Evolutionary conservation across 2,113 vertebrate genomes (phyloP), one percentile per base, ranked within the genome.

Genomic region (Paedocypris sp.): DNA sequence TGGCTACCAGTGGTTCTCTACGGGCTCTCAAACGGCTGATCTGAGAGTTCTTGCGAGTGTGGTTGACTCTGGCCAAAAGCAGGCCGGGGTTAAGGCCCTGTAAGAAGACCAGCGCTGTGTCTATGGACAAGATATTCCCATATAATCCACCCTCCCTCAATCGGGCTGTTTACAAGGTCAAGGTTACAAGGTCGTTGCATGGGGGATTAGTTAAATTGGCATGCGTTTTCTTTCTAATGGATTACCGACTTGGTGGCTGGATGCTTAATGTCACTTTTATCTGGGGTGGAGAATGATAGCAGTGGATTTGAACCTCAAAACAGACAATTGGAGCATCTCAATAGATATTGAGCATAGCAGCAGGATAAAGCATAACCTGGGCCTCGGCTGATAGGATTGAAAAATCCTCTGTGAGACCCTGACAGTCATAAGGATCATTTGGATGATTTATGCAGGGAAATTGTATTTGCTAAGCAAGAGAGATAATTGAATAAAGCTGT

Each of bases 401-500:
- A 77, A 73, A 81, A 77, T 71, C 66, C 72, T 75, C 75, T 76
- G 72, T 71, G 67, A 68, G 74, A 18, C 26, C 67, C 73, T 82
- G 80, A 82, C 77, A 78, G 79, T 73, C 76, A 75, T 74, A 80
- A 67, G 80, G 77, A 83, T 85, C 77, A 80, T 85, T 81, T 83
- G 71, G 79, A 76, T 83, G 80, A 84, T 85, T 85, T 81, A 85
- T 85, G 73, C 75, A 82, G 80, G 78, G 59, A 80, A 82, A 82
- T 80, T 81, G 81, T 78, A 78, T 82, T 81, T 82, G 78, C 64
- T 57, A 80, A 79, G 76, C 75, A 80, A 75, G 75, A 67, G 74
- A 83, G 82, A 82, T 80, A 82, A 82, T 81, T 82, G 80, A 83
- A 84, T 83, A 82, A 83, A 79, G 70, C 77, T 69, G 72, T 77